A percentile compares a stretch with the other conserved stretches of the same genome.
These are phyloP conservation scores for Ptilonorhynchus violaceus DNA, from an alignment of 2,113 vertebrate genomes.

Conservation along the genomic window DNA sequence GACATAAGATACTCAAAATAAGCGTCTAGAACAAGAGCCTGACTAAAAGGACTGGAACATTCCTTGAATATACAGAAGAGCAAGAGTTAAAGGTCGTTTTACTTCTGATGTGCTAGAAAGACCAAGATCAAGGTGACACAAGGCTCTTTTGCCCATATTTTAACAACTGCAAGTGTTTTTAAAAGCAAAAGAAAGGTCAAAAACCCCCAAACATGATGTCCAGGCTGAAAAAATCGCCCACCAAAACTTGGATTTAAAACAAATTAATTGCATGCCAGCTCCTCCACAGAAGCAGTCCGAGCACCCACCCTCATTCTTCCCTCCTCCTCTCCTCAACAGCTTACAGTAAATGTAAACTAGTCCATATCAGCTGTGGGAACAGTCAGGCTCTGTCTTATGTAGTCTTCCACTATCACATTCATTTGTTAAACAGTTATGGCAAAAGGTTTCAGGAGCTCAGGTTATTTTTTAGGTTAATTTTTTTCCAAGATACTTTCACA, in stretches of 20 bases:
- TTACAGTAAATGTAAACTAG: neutral
- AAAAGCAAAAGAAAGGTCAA: neutral
- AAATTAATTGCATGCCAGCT: neutral
- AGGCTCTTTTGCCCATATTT: neutral
- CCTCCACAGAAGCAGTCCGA: neutral
- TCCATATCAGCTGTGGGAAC: neutral
- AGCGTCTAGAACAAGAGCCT: neutral
- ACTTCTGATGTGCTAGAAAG: neutral
- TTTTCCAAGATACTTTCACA: neutral
- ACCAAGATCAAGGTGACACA: neutral
- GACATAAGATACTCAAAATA: neutral
- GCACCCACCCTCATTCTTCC: neutral
- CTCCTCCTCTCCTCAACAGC: neutral
- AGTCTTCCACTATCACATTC: rapidly evolving
- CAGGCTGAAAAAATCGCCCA: neutral
- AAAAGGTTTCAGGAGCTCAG: neutral
- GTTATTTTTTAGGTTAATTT: neutral
- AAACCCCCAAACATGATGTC: rapidly evolving
- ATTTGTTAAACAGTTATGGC: neutral
- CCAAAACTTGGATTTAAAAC: neutral
- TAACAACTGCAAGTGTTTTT: neutral
- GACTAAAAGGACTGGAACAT: neutral
- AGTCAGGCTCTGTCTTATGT: neutral
- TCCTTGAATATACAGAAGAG: neutral
- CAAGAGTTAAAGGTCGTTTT: neutral